These are phyloP conservation scores for Cheilosia vulpina DNA, from an alignment of 2,888 invertebrate species.

Conservation along the genomic window DNA sequence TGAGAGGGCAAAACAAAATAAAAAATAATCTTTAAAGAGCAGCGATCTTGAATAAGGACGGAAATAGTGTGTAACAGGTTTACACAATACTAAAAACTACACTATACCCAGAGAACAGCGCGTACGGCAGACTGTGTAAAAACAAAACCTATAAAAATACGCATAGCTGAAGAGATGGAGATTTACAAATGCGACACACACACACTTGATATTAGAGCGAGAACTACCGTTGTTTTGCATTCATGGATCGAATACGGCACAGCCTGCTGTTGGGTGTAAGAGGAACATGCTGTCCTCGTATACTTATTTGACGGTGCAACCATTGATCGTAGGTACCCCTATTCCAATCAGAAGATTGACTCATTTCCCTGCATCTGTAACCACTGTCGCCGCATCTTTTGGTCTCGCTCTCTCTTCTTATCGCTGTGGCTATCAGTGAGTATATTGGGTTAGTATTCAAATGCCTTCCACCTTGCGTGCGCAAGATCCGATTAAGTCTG, in stretches of 20 bases:
- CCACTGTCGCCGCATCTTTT: not conserved
- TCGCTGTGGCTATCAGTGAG: slow-evolving; percentile 16
- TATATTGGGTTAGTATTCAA: slow-evolving; percentile 16
- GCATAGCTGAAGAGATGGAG: not conserved
- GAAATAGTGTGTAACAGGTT: slow-evolving; percentile 70
- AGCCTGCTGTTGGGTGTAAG: not conserved
- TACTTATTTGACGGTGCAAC: not conserved
- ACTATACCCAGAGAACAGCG: not conserved
- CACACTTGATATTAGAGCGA: slow-evolving; percentile 3
- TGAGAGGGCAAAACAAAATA: slow-evolving; percentile 40
- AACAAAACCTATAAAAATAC: not conserved
- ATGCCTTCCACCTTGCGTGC: slow-evolving; percentile 25
- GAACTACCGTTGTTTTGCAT: slow-evolving; percentile 27
- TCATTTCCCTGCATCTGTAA: slow-evolving; percentile 3
- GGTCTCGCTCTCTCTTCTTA: not conserved
- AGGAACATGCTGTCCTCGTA: not conserved
- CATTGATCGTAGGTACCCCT: not conserved
- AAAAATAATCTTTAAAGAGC: slow-evolving; percentile 32
- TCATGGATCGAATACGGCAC: not conserved
- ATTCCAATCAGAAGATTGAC: not conserved
- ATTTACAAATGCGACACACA: not conserved
- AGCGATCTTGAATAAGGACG: slow-evolving; percentile 60
- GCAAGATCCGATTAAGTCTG: slow-evolving; percentile 38
- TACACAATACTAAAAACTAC: slow-evolving; percentile 46
- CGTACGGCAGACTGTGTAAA: not conserved